Base-by-base conservation (phyloP, 2,797 vertebrate species). In the Paedocypris micromegethes region DNA sequence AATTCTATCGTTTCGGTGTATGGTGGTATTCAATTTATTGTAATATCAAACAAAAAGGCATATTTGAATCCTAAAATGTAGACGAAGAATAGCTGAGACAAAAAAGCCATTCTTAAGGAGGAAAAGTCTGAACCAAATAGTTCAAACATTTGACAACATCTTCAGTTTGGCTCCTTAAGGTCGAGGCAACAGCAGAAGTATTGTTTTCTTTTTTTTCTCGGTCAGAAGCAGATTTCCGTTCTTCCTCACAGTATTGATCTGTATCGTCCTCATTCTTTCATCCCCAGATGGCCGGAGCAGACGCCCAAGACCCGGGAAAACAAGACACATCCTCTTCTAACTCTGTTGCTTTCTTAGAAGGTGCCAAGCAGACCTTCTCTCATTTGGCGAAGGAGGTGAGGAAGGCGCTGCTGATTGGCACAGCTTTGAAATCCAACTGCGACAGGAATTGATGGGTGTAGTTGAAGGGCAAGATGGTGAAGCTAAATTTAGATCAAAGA, bases 401-500 rank as follows among this genome's bases (percentile, higher is more conserved):
- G 72, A 23, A 70, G 65, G 60, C 7, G 6, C 69, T 52, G 74
- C 61, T 9, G 57, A 74, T 77, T 83, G 80, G 76, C 75, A 66
- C 42, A 6, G 58, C 46, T 59, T 58, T 60, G 50, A 63, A 77
- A 79, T 74, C 70, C 55, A 61, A 72, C 72, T 72, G 82, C 64
- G 76, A 23, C 58, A 53, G 62, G 45, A 51, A 72, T 72, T 61
- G 46, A 52, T 61, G 48, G 77, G 60, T 70, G 60, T 63, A 54
- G 47, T 80, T 79, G 75, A 83, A 84, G 84, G 83, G 75, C 73
- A 75, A 82, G 75, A 79, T 72, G 48, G 60, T 63, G 45, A 64
- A 68, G 63, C 82, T 83, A 82, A 82, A 86, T 83, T 86, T 85
- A 87, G 83, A 89, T 85, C 79, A 83, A 83, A 75, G 70, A 81